Base-by-base conservation (phyloP, 2,113 vertebrate species). In the Loxodonta africana region DNA sequence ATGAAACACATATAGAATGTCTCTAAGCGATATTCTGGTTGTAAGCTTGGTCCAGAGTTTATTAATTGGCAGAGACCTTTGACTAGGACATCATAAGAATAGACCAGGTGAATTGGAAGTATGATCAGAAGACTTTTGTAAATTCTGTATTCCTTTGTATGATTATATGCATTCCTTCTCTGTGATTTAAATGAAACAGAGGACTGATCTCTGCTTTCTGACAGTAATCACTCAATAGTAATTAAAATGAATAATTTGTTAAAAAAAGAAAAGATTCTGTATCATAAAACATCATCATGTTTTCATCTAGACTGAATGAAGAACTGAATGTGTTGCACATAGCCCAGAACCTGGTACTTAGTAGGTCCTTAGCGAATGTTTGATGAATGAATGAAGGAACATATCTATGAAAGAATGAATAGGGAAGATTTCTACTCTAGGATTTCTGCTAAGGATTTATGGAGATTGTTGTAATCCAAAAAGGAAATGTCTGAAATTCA, bases 211-310 rank as follows among this genome's bases (percentile, higher is more conserved):
- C 5, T 90, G 28, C 30, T 92, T 41, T 51, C 65, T 95, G 74
- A 74, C 18, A 60, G 62, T 9, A 69, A 33, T 67, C 69, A 78
- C 57, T 81, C 57, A 51, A 28, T 23, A 63, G 77, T 44, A 88
- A 84, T 87, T 90, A 69, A 88, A 67, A 73, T 51, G 51, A 96
- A 41, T 33, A 23, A 8, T 41, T 94, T 94, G 92, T 92, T 26
- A 92, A 69, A 88, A 84, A 30, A 37, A 30, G 37, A 62, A 74
- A 86, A 88, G 6, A 71, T 12, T 67, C 5, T 86, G 0, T 71
- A 14, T 77, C 41, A 69, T 10, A 63, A 76, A 89, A 57, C 41
- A 12, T 30, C 10, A 11, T 8, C 15, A 80, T 62, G 26, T 95
- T 92, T 94, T 92, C 21, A 17, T 83, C 5, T 48, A 7, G 48